Evolutionary conservation across 2,888 invertebrate genomes (phyloP).

Genomic region (Melitaea athalia): DNA sequence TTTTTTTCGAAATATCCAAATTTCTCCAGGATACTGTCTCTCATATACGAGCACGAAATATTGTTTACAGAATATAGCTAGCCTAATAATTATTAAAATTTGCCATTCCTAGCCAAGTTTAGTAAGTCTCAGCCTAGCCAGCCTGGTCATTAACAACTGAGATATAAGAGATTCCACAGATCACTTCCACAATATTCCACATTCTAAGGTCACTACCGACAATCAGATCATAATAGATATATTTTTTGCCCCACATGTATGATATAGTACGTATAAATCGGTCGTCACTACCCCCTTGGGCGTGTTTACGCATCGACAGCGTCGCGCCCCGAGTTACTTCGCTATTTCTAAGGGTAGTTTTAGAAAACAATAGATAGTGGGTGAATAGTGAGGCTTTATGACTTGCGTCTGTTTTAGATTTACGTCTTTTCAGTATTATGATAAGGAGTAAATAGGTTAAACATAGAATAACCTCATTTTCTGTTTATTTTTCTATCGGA

Average conservation of each 20-base stretch:
- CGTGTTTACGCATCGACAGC: conserved; percentile 54
- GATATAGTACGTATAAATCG: conserved; percentile 72
- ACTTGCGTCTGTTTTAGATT: conserved; percentile 24
- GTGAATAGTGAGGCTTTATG: conserved; percentile 30
- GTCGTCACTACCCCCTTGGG: conserved; percentile 65
- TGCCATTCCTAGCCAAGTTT: too few relatives aligned
- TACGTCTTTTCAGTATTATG: conserved; percentile 1
- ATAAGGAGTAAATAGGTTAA: neutral
- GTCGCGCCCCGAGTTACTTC: conserved; percentile 11
- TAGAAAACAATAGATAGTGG: conserved; percentile 29
- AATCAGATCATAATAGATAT: conserved; percentile 76
- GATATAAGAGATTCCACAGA: too few relatives aligned
- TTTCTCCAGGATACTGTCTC: too few relatives aligned
- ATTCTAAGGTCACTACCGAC: conserved; percentile 43
- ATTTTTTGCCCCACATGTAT: conserved; percentile 49
- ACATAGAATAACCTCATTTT: neutral
- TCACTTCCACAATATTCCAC: neutral
- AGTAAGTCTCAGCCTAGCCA: too few relatives aligned
- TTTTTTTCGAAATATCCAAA: too few relatives aligned
- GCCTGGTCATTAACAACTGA: too few relatives aligned
- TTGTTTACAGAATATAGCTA: too few relatives aligned
- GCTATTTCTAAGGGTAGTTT: conserved; percentile 14
- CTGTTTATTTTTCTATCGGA: neutral
- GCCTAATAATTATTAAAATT: too few relatives aligned
- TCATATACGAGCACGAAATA: too few relatives aligned